These are phyloP conservation scores for Parazoanthus atlanticus DNA, from an alignment of 92 coral and sea anemone genomes.

Conservation along the genomic window DNA sequence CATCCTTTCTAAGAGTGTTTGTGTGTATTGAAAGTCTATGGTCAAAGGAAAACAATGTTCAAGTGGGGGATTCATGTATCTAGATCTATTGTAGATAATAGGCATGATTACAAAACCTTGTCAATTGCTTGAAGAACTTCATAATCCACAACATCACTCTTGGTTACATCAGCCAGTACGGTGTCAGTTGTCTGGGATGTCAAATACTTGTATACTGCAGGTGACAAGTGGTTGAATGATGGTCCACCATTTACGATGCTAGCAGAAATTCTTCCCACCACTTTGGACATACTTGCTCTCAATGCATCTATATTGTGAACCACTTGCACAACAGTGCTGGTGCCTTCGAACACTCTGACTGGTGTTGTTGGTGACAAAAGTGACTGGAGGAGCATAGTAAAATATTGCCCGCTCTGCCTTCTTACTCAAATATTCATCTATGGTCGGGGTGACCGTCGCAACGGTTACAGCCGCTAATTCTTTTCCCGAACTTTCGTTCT, in stretches of 20 bases:
- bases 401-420: slow-evolving; percentile 35
- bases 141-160: slow-evolving; percentile 58
- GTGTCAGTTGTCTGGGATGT: slow-evolving; percentile 31
- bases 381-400: slow-evolving; percentile 53
- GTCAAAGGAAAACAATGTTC: background rate
- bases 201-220: slow-evolving; percentile 53
- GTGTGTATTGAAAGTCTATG: slow-evolving; percentile 2
- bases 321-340: slow-evolving; percentile 26
- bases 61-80: slow-evolving; percentile 2
- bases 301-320: slow-evolving; percentile 67
- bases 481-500: slow-evolving; percentile 1
- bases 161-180: slow-evolving; percentile 39
- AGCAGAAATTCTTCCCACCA: slow-evolving; percentile 59
- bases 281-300: slow-evolving; percentile 61
- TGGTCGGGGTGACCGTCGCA: slow-evolving; percentile 10
- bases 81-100: background rate
- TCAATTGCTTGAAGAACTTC: slow-evolving; percentile 55
- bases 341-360: slow-evolving; percentile 56
- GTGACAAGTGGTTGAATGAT: slow-evolving; percentile 49
- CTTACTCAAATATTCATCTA: background rate
- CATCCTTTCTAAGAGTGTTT: background rate
- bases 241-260: slow-evolving; percentile 60
- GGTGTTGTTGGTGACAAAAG: slow-evolving; percentile 56
- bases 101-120: slow-evolving; percentile 29
- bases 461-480: background rate